Conservation (phyloP, 1,140 invertebrate species). For the Doryteuthis pealeii region DNA sequence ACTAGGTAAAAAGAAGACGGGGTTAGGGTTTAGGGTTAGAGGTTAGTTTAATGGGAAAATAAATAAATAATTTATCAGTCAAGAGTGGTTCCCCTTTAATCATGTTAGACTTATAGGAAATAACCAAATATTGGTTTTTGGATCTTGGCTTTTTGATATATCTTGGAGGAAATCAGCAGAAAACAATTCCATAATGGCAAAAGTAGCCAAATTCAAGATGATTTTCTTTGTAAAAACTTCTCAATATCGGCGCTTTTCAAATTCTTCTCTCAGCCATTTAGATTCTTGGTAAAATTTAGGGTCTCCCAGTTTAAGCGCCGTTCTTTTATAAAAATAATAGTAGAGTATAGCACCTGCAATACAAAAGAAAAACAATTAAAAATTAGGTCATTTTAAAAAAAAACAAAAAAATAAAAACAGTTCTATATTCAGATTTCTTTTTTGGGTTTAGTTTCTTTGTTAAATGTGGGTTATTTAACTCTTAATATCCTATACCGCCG, state of each 20-base stretch:
- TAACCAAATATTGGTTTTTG: no score
- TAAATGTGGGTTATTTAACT: background rate
- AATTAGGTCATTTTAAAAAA: background rate
- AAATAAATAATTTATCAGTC: no score
- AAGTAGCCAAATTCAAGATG: background rate
- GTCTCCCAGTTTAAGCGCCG: constrained; percentile 61
- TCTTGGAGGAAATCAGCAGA: no score
- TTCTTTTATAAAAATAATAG: constrained; percentile 64
- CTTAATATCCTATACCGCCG: no score
- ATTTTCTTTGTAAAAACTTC: no score
- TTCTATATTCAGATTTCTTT: background rate
- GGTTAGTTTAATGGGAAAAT: no score
- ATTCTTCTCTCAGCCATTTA: constrained; percentile 62
- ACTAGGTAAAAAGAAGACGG: no score
- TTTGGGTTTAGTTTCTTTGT: background rate
- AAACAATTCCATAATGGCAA: no score
- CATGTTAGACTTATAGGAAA: no score
- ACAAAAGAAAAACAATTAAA: constrained; percentile 21
- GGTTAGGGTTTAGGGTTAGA: no score
- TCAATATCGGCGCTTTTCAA: constrained; percentile 54
- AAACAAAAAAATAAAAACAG: background rate
- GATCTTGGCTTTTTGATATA: no score
- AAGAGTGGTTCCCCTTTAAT: no score
- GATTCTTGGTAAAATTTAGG: constrained; percentile 62
- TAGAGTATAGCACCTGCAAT: constrained; percentile 61